A percentile compares a stretch with the other conserved stretches of the same genome.
Evolutionary conservation across 2,113 vertebrate species (phyloP).

Genomic region (Irena cyanogastra): DNA sequence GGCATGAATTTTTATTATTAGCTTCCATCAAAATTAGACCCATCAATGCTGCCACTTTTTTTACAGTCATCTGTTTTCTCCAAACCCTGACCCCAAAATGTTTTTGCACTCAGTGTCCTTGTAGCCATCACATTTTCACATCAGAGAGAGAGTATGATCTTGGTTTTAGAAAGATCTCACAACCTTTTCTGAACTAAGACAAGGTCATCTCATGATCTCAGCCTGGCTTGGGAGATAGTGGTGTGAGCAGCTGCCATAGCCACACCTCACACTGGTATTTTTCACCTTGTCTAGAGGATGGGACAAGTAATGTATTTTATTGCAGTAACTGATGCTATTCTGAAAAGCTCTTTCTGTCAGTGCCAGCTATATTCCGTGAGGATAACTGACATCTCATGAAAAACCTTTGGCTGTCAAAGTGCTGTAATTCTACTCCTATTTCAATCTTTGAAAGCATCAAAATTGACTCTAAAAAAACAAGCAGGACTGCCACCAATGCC

Average conservation of each 20-base stretch:
- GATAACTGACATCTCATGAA: neutral
- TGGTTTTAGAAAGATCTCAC: neutral
- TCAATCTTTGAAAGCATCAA: neutral
- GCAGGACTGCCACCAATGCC: neutral
- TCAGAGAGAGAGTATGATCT: neutral
- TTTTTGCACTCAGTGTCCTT: neutral
- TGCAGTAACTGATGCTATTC: slow-evolving; percentile 3
- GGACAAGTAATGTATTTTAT: slow-evolving; percentile 3
- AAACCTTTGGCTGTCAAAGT: neutral
- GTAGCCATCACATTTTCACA: neutral
- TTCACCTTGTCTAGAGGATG: neutral
- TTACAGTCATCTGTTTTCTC: neutral
- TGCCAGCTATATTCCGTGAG: neutral
- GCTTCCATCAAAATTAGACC: slow-evolving; percentile 22
- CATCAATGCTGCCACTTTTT: neutral
- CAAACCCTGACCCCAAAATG: neutral
- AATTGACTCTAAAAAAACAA: neutral
- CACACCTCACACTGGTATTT: neutral
- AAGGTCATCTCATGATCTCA: slow-evolving; percentile 22
- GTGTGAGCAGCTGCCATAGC: neutral
- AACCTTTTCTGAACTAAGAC: slow-evolving; percentile 11
- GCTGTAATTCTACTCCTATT: neutral
- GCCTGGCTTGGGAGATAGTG: neutral
- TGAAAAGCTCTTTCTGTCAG: neutral
- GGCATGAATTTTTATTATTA: neutral